phyloP scores from a whole-genome alignment of 35 echinoderm and acorn worm species.

The Amphiura filiformis region DNA sequence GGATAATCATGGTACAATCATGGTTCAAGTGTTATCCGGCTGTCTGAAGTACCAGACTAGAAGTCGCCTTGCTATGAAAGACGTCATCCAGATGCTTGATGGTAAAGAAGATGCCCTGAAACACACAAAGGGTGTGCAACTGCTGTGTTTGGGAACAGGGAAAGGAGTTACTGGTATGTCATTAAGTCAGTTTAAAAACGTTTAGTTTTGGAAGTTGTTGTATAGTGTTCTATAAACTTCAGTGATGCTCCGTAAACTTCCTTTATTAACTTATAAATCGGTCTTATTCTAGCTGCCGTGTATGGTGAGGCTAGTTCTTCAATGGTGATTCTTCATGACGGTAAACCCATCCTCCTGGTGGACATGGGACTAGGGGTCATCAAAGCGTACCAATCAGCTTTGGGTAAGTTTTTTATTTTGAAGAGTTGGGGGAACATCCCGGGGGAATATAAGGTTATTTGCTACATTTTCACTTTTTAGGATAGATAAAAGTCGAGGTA shows the following conservation, averaged over 20 bases:
- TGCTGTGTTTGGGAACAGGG: constrained; percentile 36
- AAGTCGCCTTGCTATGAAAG: not conserved
- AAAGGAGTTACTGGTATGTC: constrained; percentile 23
- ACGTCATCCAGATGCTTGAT: not conserved
- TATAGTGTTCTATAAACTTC: too few species aligned
- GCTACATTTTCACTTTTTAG: too few species aligned
- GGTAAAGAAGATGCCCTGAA: not conserved
- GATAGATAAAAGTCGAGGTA: too few species aligned
- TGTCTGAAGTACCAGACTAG: constrained; percentile 11
- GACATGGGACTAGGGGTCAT: constrained; percentile 38
- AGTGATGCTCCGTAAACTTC: too few species aligned
- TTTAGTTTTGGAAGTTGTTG: too few species aligned
- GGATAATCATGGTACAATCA: not conserved
- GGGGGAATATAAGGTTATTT: too few species aligned
- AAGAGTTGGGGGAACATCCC: too few species aligned
- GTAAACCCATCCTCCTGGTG: constrained; percentile 24
- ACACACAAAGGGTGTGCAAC: not conserved
- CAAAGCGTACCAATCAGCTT: not conserved
- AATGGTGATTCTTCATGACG: not conserved
- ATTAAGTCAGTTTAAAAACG: too few species aligned
- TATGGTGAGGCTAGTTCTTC: constrained; percentile 47
- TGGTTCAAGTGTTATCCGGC: not conserved
- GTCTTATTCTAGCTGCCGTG: constrained; percentile 2
- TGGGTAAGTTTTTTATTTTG: constrained; percentile 6
- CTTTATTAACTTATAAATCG: too few species aligned